Evolutionary conservation across 2,797 vertebrate species (phyloP).

Genomic region (Eulemur rubriventer): DNA sequence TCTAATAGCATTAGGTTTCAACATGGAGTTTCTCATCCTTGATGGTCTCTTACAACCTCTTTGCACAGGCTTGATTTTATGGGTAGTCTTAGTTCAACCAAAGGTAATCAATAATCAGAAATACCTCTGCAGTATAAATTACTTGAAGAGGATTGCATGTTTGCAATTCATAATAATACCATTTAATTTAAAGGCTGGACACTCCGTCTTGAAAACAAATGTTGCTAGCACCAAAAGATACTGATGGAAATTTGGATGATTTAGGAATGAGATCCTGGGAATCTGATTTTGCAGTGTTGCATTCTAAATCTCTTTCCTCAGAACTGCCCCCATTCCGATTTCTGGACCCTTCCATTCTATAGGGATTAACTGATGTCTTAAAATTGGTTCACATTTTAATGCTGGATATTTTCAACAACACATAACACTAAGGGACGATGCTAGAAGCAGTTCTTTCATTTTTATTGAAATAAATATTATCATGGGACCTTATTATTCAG

Average conservation of each 20-base stretch:
- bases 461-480: not conserved
- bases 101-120: not conserved
- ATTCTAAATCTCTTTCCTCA: not conserved
- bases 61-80: not conserved
- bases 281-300: not conserved
- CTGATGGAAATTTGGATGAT: not conserved
- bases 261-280: not conserved
- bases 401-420: not conserved
- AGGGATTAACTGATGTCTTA: not conserved
- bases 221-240: not conserved
- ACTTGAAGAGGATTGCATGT: not conserved
- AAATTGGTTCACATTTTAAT: not conserved
- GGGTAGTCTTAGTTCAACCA: not conserved
- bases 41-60: not conserved
- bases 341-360: not conserved
- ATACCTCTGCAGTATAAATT: not conserved
- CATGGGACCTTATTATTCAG: not conserved
- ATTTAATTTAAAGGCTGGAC: not conserved
- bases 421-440: not conserved
- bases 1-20: not conserved
- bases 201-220: slow-evolving; percentile 24
- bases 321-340: not conserved
- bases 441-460: not conserved
- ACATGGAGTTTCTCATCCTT: not conserved
- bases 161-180: not conserved